Percentiles rank a stretch among this genome's conserved stretches.
Conservation (phyloP, 2,797 vertebrate species). For the Cetoscarus ocellatus region DNA sequence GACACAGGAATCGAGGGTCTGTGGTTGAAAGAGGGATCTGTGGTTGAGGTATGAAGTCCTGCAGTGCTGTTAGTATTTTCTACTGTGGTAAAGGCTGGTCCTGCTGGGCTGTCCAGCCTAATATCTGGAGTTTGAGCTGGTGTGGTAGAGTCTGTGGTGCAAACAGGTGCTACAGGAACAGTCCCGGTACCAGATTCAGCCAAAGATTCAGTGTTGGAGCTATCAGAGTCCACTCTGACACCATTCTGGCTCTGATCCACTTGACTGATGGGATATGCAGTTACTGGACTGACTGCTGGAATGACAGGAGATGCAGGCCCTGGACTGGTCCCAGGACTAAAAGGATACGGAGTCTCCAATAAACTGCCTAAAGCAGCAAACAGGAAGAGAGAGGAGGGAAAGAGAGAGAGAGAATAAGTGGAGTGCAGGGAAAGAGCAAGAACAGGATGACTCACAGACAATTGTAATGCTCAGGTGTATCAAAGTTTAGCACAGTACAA, state of each 20-base stretch:
- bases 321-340: slow-evolving; percentile 77
- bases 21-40: slow-evolving; percentile 16
- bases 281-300: slow-evolving; percentile 42
- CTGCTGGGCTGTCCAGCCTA: slow-evolving; percentile 11
- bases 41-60: slow-evolving; percentile 57
- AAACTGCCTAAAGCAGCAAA: slow-evolving; percentile 68
- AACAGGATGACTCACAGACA: slow-evolving; percentile 7
- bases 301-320: slow-evolving; percentile 65
- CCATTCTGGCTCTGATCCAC: slow-evolving; percentile 35
- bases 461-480: not conserved
- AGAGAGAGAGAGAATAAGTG: not conserved
- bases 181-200: slow-evolving; percentile 27
- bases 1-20: slow-evolving; percentile 21
- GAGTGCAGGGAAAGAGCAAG: not conserved
- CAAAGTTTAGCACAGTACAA: not conserved
- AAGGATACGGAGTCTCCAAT: slow-evolving; percentile 70
- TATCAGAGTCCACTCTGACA: slow-evolving; percentile 31
- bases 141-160: slow-evolving; percentile 9
- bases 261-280: slow-evolving; percentile 36
- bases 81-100: slow-evolving; percentile 22
- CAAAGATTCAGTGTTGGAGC: slow-evolving; percentile 35
- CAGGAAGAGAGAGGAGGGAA: slow-evolving; percentile 8
- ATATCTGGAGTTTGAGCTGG: slow-evolving; percentile 35
- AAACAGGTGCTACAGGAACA: slow-evolving; percentile 29
- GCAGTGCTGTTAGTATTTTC: slow-evolving; percentile 20